These are phyloP conservation scores for Oceanodroma tethys DNA, from an alignment of 2,113 vertebrate species.

Conservation along the genomic window DNA sequence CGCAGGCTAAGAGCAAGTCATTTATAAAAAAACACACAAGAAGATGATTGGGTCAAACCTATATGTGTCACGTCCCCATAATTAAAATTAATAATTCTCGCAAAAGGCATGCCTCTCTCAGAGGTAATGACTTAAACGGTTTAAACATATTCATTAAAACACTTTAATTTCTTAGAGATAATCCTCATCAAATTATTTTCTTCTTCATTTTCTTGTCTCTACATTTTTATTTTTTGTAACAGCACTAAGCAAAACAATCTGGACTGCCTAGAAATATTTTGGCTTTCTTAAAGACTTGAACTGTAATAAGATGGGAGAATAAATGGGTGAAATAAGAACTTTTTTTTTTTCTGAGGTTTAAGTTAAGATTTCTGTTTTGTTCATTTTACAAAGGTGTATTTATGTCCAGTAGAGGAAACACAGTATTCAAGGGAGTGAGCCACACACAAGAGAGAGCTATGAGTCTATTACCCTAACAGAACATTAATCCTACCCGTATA, in stretches of 20 bases:
- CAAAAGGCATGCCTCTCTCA: not conserved
- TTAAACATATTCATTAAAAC: not conserved
- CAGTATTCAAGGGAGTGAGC: not conserved
- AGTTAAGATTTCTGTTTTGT: not conserved
- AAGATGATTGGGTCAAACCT: not conserved
- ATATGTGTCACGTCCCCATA: fast-evolving
- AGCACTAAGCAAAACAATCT: not conserved
- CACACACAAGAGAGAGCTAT: not conserved
- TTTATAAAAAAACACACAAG: not conserved
- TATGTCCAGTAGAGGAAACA: not conserved
- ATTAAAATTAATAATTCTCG: not conserved
- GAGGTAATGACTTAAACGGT: not conserved
- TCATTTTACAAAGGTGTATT: not conserved
- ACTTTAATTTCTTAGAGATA: not conserved
- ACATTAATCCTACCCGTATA: not conserved
- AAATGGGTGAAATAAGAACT: not conserved
- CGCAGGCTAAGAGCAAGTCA: not conserved
- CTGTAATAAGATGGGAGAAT: not conserved
- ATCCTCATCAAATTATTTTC: not conserved
- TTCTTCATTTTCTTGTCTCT: not conserved
- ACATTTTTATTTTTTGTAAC: not conserved
- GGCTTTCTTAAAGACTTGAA: not conserved
- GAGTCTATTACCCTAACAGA: not conserved
- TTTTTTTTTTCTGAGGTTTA: not conserved
- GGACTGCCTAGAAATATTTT: not conserved